Conservation (phyloP, 1,140 invertebrate genomes). For the Solenopsis invicta region DNA sequence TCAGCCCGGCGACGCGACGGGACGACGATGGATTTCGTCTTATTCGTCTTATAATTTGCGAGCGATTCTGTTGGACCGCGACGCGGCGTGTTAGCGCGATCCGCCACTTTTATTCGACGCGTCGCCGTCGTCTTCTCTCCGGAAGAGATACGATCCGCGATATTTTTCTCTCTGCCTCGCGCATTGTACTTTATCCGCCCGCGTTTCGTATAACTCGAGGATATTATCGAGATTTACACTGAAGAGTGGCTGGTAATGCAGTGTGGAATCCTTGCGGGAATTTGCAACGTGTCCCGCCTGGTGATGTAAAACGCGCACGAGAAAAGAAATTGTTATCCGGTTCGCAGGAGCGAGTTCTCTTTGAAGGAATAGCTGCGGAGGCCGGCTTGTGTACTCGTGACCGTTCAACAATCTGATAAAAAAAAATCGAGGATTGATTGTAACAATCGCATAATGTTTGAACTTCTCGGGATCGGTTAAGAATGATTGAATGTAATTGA, state of each 20-base stretch:
- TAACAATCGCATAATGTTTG: background rate
- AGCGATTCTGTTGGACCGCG: slow-evolving; percentile 14
- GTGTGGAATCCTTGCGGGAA: slow-evolving; percentile 20
- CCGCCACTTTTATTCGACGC: slow-evolving; percentile 1
- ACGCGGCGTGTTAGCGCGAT: background rate
- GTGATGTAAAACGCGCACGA: slow-evolving; percentile 25
- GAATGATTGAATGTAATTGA: background rate
- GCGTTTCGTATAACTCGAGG: slow-evolving; percentile 21
- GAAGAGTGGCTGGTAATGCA: slow-evolving; percentile 21
- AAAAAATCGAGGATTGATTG: background rate
- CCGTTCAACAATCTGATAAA: background rate
- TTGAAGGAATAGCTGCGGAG: slow-evolving; percentile 5
- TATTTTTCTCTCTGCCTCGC: background rate
- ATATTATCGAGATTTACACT: slow-evolving; percentile 48
- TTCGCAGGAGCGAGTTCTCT: background rate
- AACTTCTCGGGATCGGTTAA: background rate
- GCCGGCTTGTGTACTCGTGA: background rate
- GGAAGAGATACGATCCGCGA: background rate
- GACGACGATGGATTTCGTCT: background rate
- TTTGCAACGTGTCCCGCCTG: slow-evolving; percentile 16
- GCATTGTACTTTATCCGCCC: slow-evolving; percentile 7
- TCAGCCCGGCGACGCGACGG: background rate
- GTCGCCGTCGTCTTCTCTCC: background rate
- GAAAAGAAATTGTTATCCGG: slow-evolving; percentile 33
- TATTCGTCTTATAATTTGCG: slow-evolving; percentile 15